A percentile compares a stretch with the other conserved stretches of the same genome.
These are phyloP conservation scores for Megaceryle alcyon DNA, from an alignment of 2,797 vertebrate genomes.

Conservation along the genomic window DNA sequence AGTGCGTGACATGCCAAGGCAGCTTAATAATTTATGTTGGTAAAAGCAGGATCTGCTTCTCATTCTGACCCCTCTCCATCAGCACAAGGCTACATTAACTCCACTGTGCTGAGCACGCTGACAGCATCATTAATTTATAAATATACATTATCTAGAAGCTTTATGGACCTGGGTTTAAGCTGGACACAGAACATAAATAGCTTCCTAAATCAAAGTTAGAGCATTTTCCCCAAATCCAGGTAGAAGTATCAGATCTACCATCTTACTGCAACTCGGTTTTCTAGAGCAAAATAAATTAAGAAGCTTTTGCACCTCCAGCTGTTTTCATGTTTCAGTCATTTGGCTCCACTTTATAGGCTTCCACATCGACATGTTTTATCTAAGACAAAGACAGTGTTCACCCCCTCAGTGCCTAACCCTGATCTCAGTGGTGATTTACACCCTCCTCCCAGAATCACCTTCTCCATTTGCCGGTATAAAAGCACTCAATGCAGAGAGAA, in stretches of 20 bases:
- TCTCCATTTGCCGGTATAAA: not conserved
- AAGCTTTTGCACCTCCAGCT: not conserved
- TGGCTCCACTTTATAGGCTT: not conserved
- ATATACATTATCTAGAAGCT: not conserved
- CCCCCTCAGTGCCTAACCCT: not conserved
- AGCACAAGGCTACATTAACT: conserved; percentile 24
- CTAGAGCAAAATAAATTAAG: not conserved
- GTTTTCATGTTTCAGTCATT: not conserved
- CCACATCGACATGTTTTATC: not conserved
- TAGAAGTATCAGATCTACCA: not conserved
- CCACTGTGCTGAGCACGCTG: not conserved
- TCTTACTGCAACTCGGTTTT: not conserved
- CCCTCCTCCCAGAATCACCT: not conserved
- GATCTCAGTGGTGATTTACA: not conserved
- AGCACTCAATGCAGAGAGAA: not conserved
- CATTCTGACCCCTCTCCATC: not conserved
- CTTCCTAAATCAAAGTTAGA: not conserved
- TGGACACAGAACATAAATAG: not conserved
- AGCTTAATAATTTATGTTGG: conserved; percentile 40
- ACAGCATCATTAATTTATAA: conserved; percentile 27
- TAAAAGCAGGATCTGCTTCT: conserved; percentile 46
- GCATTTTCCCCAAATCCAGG: not conserved
- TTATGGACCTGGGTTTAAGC: not conserved
- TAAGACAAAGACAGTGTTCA: not conserved
- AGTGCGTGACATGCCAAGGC: not conserved